These are phyloP conservation scores for Drosophila mettleri DNA, from an alignment of 2,888 invertebrate genomes.

Conservation along the genomic window DNA sequence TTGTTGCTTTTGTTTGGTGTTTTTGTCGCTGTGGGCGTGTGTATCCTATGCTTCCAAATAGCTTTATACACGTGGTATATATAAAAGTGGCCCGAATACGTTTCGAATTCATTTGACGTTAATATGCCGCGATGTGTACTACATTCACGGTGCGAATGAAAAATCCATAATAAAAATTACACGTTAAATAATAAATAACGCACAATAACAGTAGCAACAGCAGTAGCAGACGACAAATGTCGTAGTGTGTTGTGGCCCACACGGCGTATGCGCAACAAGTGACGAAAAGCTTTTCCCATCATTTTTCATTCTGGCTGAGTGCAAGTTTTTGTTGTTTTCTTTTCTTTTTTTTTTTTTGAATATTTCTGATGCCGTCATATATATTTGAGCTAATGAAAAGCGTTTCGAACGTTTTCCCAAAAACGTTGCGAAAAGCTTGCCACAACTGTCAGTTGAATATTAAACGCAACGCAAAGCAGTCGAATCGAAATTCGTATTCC, in stretches of 20 bases:
- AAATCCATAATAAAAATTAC: slow-evolving; percentile 56
- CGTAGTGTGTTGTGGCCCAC: slow-evolving; percentile 23
- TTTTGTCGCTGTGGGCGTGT: slow-evolving; percentile 11
- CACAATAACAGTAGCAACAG: slow-evolving; percentile 9
- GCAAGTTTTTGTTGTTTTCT: slow-evolving; percentile 34
- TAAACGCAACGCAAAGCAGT: slow-evolving; percentile 67
- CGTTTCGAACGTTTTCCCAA: slow-evolving; percentile 40
- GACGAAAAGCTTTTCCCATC: slow-evolving; percentile 63
- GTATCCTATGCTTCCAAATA: slow-evolving; percentile 19
- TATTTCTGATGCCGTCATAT: slow-evolving; percentile 61
- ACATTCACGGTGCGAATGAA: slow-evolving; percentile 43
- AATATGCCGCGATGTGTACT: slow-evolving; percentile 56
- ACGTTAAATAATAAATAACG: slow-evolving; percentile 61
- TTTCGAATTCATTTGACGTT: slow-evolving; percentile 68
- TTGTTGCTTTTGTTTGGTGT: slow-evolving; percentile 3
- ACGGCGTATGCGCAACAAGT: slow-evolving; percentile 80
- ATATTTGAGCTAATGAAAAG: slow-evolving; percentile 68
- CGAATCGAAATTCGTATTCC: slow-evolving; percentile 46
- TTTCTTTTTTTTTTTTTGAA: slow-evolving; percentile 25
- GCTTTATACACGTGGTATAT: slow-evolving; percentile 25
- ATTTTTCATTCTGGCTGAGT: slow-evolving; percentile 51
- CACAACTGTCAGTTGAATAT: slow-evolving; percentile 67
- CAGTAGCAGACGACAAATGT: slow-evolving; percentile 6
- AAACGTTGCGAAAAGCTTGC: slow-evolving; percentile 63
- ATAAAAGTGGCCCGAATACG: slow-evolving; percentile 19